phyloP scores from a whole-genome alignment of 2,888 invertebrate genomes.

The Herminia tarsipennalis region DNA sequence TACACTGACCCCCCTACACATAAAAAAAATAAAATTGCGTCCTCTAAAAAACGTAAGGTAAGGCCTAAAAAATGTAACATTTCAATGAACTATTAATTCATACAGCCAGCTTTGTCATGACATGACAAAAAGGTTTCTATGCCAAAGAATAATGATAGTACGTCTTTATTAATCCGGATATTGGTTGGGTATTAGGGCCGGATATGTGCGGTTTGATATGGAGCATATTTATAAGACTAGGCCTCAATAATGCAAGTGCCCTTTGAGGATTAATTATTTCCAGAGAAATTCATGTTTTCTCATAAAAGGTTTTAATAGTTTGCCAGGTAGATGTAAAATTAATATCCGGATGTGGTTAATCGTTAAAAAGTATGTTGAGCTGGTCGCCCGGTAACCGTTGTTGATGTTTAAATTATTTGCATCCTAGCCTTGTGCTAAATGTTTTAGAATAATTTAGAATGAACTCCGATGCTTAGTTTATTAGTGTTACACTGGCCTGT shows the following conservation, averaged over 20 bases:
- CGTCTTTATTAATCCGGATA: constrained; percentile 39
- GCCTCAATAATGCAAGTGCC: constrained; percentile 6
- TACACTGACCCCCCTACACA: no score
- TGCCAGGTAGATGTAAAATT: background rate
- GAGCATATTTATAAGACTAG: constrained; percentile 22
- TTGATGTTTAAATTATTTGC: background rate
- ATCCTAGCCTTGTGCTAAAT: background rate
- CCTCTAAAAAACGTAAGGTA: no score
- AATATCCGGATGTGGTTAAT: background rate
- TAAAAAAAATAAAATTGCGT: no score
- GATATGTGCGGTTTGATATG: constrained; percentile 22
- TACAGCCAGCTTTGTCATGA: constrained; percentile 3
- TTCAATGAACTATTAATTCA: background rate
- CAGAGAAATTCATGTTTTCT: background rate
- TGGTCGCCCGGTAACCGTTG: background rate
- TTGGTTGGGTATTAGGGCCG: constrained; percentile 26
- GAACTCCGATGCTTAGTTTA: no score
- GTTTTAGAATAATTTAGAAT: background rate
- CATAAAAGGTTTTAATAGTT: background rate
- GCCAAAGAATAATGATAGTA: constrained; percentile 17
- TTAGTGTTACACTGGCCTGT: no score
- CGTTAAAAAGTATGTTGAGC: background rate
- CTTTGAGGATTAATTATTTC: background rate
- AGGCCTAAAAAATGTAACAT: no score
- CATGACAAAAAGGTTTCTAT: constrained; percentile 13